Base-by-base conservation (phyloP, 2,113 vertebrate genomes). In the Atractosteus spatula region DNA sequence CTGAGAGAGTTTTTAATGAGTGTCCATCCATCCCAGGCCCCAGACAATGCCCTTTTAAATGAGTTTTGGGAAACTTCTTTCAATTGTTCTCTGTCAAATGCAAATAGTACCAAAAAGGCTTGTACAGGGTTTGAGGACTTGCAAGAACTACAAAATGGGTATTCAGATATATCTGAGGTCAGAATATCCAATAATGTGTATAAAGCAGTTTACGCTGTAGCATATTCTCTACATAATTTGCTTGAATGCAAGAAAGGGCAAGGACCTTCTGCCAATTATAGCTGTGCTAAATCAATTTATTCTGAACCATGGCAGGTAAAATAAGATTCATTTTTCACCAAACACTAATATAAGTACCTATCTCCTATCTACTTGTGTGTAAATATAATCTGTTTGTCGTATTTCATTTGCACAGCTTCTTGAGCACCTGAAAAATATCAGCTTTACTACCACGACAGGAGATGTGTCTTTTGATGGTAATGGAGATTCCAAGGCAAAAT, bases 401-500 rank as follows among this genome's bases (percentile, higher is more conserved):
- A 17, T 71, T 4, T n/a, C 29, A 14, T 41, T 59, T 73, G 14
- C 59, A 56, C 47, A 66, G 65, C n/a, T 66, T 6, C 54, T 73
- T 3, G 57, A 73, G 16, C 29, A 73, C n/a, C 42, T 73, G 41
- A 55, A 66, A 14, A 63, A 7, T 13, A 29, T 73, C 8, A 12
- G 55, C 13, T 73, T 66, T 29, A 73, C 55, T 5, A 73, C 62
- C 10, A 68, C 6, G 4, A 55, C 17, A 41, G 62, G 65, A 14
- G 71, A 66, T 10, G 41, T 66, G 5, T 47, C 65, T n/a, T 73
- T 73, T 66, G 62, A 73, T 10, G 54, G 55, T 0, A 67, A n/a
- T 41, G 62, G 65, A 7, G 62, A 66, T 45, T 12, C 69, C 14
- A 14, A 41, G 14, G 65, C 62, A 8, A 47, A 3, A 12, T 73